Evolutionary conservation across 2,888 invertebrate genomes (phyloP).

Genomic region (Cyrtodaria siliqua): DNA sequence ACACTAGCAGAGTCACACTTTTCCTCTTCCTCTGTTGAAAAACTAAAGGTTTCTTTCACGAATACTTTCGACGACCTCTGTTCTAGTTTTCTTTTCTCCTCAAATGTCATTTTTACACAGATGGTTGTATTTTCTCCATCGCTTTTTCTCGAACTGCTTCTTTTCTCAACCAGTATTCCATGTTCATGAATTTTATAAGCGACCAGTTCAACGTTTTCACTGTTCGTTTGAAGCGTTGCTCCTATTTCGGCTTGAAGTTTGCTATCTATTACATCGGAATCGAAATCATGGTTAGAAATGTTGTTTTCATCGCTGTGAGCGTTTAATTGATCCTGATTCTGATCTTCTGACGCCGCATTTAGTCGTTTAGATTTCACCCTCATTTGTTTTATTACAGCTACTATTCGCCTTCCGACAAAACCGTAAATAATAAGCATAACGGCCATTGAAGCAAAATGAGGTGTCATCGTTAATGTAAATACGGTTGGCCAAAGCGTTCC

Average conservation of each 20-base stretch:
- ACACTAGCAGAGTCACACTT: too few relatives aligned
- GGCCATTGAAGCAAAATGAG: constrained; percentile 16
- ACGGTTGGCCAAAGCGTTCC: constrained; percentile 23
- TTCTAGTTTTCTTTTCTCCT: constrained; percentile 19
- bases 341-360: too few relatives aligned
- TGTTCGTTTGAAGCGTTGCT: constrained; percentile 1
- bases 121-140: too few relatives aligned
- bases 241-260: constrained; percentile 17
- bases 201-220: constrained; percentile 13
- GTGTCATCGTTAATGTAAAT: constrained; percentile 13
- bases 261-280: constrained; percentile 5
- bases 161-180: constrained; percentile 17
- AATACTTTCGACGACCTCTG: constrained; percentile 8
- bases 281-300: neutral
- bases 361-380: constrained; percentile 13
- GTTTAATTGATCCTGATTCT: too few relatives aligned
- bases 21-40: too few relatives aligned
- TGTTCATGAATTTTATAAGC: constrained; percentile 21
- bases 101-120: constrained; percentile 1
- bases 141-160: neutral
- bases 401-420: constrained; percentile 30
- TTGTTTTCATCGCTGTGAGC: too few relatives aligned
- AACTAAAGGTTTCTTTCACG: too few relatives aligned
- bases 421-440: constrained; percentile 28
- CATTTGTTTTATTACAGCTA: constrained; percentile 25